These are phyloP conservation scores for Falco biarmicus DNA, from an alignment of 2,797 vertebrate genomes.

Conservation along the genomic window DNA sequence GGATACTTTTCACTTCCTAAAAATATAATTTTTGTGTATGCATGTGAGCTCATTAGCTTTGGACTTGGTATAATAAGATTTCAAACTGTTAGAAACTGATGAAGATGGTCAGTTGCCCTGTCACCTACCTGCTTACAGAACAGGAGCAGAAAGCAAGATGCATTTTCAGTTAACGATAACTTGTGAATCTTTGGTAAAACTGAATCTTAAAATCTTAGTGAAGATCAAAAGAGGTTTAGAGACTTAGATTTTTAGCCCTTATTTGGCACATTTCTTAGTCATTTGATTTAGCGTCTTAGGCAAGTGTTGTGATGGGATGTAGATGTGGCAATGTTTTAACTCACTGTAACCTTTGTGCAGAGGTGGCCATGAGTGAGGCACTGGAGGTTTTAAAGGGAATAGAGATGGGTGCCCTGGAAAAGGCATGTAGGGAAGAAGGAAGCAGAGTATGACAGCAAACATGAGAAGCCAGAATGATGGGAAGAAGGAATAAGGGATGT, in stretches of 20 bases:
- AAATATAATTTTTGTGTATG: neutral
- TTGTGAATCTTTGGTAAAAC: neutral
- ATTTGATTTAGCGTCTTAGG: neutral
- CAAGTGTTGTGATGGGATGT: neutral
- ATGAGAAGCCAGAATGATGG: neutral
- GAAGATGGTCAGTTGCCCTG: neutral
- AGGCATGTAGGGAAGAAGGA: neutral
- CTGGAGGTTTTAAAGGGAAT: neutral
- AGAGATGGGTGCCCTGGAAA: neutral
- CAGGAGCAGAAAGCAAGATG: neutral
- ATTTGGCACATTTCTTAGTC: neutral
- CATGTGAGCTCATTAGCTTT: neutral
- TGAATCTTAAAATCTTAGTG: neutral
- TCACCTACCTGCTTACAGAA: neutral
- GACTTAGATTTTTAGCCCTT: neutral
- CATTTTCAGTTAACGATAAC: neutral
- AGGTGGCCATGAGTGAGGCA: neutral
- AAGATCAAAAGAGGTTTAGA: too few species aligned
- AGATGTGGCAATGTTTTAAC: neutral
- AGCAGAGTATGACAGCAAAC: rapidly evolving
- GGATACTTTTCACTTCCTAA: neutral
- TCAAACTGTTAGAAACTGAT: neutral
- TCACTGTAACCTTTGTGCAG: neutral
- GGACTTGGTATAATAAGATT: neutral
- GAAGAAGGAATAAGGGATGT: neutral